These are phyloP conservation scores for Rhagoletis zephyria DNA, from an alignment of 1,140 invertebrate genomes.

Conservation along the genomic window DNA sequence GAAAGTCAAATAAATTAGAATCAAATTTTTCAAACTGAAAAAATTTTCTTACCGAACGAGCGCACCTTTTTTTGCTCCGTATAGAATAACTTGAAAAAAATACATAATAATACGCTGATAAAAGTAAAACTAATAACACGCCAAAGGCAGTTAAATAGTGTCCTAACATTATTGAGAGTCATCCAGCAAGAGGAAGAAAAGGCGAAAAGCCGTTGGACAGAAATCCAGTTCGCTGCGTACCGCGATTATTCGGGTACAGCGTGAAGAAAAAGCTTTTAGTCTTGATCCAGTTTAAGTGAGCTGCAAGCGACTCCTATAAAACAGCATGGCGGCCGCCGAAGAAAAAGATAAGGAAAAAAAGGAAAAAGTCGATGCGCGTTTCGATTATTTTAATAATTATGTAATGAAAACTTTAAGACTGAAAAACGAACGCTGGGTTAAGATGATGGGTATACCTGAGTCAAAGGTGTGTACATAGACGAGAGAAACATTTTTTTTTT, in stretches of 20 bases:
- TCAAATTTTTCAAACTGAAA: neutral
- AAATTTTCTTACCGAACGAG: conserved; percentile 1
- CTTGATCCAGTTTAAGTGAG: neutral
- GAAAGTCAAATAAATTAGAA: neutral
- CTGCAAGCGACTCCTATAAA: neutral
- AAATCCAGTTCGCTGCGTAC: neutral
- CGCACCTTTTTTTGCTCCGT: conserved; percentile 9
- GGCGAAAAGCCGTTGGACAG: neutral
- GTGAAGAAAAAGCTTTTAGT: no score
- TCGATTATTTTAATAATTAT: conserved; percentile 72
- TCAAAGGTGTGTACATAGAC: conserved; percentile 58
- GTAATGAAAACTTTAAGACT: conserved; percentile 77
- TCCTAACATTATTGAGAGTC: neutral
- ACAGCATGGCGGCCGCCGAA: conserved; percentile 14
- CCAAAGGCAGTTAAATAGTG: neutral
- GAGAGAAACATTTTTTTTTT: neutral
- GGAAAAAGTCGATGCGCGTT: conserved; percentile 64
- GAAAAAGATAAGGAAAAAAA: conserved; percentile 55
- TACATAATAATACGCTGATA: neutral
- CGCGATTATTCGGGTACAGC: neutral
- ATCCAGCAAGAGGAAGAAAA: neutral
- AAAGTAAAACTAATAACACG: neutral
- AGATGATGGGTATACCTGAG: conserved; percentile 80
- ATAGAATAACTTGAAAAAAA: neutral
- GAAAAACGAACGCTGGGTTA: conserved; percentile 82